Evolutionary conservation across 2,113 vertebrate genomes (phyloP).

Genomic region (Hydrochoerus hydrochaeris): DNA sequence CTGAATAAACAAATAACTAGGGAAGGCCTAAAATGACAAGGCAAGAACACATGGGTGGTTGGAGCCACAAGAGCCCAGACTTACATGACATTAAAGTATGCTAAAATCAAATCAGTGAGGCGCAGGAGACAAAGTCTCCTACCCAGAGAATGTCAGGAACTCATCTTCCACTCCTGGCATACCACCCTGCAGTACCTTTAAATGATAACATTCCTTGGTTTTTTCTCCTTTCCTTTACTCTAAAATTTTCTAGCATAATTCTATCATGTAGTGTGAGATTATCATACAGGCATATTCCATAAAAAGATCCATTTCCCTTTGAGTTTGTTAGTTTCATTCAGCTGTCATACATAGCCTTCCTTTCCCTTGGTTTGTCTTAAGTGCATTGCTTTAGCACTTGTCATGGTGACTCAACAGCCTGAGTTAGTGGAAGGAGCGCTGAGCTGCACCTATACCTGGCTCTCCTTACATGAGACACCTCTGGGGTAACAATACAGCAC

Average conservation of each 20-base stretch:
- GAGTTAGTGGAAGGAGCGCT: background rate
- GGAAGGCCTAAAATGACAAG: background rate
- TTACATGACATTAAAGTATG: background rate
- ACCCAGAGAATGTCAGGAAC: background rate
- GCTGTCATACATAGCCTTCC: rapidly evolving
- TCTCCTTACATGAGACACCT: background rate
- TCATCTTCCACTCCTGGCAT: background rate
- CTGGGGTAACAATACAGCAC: background rate
- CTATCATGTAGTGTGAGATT: background rate
- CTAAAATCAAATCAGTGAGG: background rate
- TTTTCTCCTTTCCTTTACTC: background rate
- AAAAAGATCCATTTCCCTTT: background rate
- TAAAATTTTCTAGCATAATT: background rate
- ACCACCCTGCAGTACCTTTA: background rate
- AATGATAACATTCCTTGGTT: background rate
- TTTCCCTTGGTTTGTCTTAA: background rate
- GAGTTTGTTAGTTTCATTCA: background rate
- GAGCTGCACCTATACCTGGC: background rate
- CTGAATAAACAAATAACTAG: slow-evolving; percentile 33
- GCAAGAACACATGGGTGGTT: background rate
- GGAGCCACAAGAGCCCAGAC: background rate
- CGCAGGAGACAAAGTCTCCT: too few species aligned
- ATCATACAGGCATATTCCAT: background rate
- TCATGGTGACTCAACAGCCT: background rate
- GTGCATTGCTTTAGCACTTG: background rate